Evolutionary conservation across 2,888 invertebrate genomes (phyloP).

Genomic region (Mythimna loreyi): DNA sequence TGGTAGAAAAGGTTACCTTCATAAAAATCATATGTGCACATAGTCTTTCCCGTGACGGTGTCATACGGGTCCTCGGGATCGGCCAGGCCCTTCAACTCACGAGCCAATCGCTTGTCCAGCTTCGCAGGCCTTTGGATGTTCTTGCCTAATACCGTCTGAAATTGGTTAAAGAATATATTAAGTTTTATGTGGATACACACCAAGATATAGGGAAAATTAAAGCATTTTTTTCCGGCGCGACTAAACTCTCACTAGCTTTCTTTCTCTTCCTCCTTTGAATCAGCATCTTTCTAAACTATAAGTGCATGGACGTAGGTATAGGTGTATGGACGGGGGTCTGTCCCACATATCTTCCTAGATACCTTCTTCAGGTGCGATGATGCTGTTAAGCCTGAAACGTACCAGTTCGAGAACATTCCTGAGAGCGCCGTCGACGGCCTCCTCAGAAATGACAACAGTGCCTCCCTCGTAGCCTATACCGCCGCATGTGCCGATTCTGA

Average conservation of each 20-base stretch:
- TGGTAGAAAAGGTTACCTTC: slow-evolving; percentile 92
- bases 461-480: slow-evolving; percentile 98
- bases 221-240: not conserved
- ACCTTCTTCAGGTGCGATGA: not conserved
- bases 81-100: slow-evolving; percentile 94
- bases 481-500: slow-evolving; percentile 98
- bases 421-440: slow-evolving; percentile 96
- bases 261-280: not conserved
- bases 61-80: slow-evolving; percentile 96
- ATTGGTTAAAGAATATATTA: slow-evolving; percentile 38
- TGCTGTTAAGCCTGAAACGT: slow-evolving; percentile 72
- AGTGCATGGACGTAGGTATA: no score
- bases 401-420: slow-evolving; percentile 96
- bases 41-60: slow-evolving; percentile 97
- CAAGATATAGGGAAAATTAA: not conserved
- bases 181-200: not conserved
- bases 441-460: slow-evolving; percentile 98
- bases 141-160: slow-evolving; percentile 96
- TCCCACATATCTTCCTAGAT: not conserved
- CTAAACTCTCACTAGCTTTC: not conserved
- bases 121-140: slow-evolving; percentile 95
- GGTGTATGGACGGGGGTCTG: not conserved
- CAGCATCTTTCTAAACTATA: not conserved
- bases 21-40: slow-evolving; percentile 99
- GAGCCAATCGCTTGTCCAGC: slow-evolving; percentile 95